Conservation (phyloP, 2,113 vertebrate genomes). For the Engystomops pustulosus region DNA sequence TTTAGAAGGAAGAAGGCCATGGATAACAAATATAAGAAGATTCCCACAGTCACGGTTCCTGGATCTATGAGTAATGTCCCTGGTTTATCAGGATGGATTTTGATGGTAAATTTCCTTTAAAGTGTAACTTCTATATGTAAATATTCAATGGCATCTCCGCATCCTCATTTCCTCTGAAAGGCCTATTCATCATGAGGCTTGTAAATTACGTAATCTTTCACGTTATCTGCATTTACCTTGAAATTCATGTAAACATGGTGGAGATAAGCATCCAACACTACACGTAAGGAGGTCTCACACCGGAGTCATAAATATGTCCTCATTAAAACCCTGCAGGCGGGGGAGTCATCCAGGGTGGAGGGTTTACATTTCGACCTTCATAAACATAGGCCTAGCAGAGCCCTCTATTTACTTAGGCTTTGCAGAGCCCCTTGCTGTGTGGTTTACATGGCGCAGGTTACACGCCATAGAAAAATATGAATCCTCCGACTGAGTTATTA, state of each 20-base stretch:
- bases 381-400: neutral
- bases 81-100: too few species aligned
- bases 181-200: neutral
- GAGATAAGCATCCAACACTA: neutral
- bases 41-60: too few species aligned
- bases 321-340: conserved; percentile 13
- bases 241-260: neutral
- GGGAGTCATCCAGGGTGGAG: neutral
- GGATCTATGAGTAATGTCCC: too few species aligned
- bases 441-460: conserved; percentile 1
- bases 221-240: neutral
- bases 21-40: too few species aligned
- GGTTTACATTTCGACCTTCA: neutral
- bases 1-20: too few species aligned
- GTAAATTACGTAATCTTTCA: neutral
- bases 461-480: conserved; percentile 29
- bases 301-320: neutral
- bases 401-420: conserved; percentile 9
- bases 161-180: neutral
- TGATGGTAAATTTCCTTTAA: too few species aligned
- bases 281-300: neutral
- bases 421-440: neutral
- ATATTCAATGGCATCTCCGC: neutral
- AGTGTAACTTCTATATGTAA: too few species aligned
- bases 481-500: conserved; percentile 4